Evolutionary conservation across 92 coral and sea anemone genomes (phyloP).

Genomic region (Virgularia gustaviana): DNA sequence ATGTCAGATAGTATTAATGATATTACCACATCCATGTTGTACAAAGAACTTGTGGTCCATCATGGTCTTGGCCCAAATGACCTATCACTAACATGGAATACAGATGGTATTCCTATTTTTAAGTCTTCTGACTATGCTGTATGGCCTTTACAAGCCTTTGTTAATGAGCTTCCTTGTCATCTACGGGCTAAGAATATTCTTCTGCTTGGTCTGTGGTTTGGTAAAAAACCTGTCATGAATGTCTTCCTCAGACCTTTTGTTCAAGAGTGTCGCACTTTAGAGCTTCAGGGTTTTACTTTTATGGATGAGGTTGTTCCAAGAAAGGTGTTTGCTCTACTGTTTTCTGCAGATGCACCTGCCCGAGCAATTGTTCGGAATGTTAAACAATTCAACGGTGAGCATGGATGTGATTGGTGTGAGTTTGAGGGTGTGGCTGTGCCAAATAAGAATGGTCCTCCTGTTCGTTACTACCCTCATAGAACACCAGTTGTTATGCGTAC

Average conservation of each 20-base stretch:
- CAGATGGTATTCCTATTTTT: too few species aligned
- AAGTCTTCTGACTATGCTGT: slow-evolving; percentile 9
- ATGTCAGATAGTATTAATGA: too few species aligned
- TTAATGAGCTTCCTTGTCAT: slow-evolving; percentile 28
- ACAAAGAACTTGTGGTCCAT: too few species aligned
- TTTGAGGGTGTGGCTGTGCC: slow-evolving; percentile 11
- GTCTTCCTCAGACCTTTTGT: not conserved
- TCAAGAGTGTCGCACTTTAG: not conserved
- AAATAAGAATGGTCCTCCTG: slow-evolving; percentile 9
- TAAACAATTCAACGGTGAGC: not conserved
- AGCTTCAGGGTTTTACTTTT: not conserved
- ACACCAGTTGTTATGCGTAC: slow-evolving; percentile 18
- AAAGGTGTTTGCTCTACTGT: not conserved
- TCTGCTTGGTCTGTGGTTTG: slow-evolving; percentile 27
- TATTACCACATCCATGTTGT: too few species aligned
- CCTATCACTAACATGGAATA: too few species aligned
- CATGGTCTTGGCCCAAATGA: too few species aligned
- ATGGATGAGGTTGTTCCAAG: not conserved
- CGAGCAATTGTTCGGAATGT: not conserved
- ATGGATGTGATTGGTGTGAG: slow-evolving; percentile 26
- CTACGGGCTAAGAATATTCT: slow-evolving; percentile 5
- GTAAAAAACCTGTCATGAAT: slow-evolving; percentile 5
- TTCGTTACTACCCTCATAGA: slow-evolving; percentile 20
- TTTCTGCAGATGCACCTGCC: not conserved
- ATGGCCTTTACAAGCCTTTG: slow-evolving; percentile 20